Percentiles rank a stretch among this genome's conserved stretches.
Evolutionary conservation across 2,113 vertebrate species (phyloP).

Genomic region (Heterotis niloticus): DNA sequence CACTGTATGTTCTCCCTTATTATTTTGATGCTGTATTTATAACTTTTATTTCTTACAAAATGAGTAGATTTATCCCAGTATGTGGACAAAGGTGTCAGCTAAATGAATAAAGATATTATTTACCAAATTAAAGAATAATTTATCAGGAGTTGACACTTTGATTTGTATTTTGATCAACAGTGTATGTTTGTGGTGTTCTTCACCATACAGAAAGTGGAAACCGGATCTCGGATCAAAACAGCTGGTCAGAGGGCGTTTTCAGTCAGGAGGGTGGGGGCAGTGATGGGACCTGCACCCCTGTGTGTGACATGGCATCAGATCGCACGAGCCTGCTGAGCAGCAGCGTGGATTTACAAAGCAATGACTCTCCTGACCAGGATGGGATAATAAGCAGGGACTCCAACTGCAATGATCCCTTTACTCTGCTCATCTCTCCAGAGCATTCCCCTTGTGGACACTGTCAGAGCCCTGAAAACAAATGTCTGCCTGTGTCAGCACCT

Average conservation of each 20-base stretch:
- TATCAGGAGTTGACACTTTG: not conserved
- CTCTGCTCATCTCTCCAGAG: slow-evolving; percentile 52
- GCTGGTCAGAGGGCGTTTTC: slow-evolving; percentile 63
- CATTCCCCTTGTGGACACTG: slow-evolving; percentile 17
- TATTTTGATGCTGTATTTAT: not conserved
- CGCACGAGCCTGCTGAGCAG: slow-evolving; percentile 66
- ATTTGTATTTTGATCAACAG: not conserved
- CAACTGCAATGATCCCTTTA: slow-evolving; percentile 48
- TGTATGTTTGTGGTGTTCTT: not conserved
- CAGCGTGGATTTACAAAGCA: slow-evolving; percentile 65
- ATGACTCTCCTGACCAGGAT: slow-evolving; percentile 61
- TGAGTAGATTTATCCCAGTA: not conserved
- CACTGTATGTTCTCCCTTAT: too few species aligned
- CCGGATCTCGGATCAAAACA: slow-evolving; percentile 55
- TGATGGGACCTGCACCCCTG: slow-evolving; percentile 67
- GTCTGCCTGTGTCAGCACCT: not conserved
- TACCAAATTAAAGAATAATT: not conserved
- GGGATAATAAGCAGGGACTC: slow-evolving; percentile 43
- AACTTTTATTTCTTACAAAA: not conserved
- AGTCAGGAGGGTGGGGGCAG: slow-evolving; percentile 52
- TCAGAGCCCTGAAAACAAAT: not conserved
- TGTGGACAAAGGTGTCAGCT: not conserved
- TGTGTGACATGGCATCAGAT: slow-evolving; percentile 65
- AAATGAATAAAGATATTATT: not conserved
- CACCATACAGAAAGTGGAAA: slow-evolving; percentile 41